Evolutionary conservation across 30 jellyfish, hydroid and myxozoan species (phyloP), one percentile per base, ranked within the genome.

Genomic region (Aurelia coerulea): DNA sequence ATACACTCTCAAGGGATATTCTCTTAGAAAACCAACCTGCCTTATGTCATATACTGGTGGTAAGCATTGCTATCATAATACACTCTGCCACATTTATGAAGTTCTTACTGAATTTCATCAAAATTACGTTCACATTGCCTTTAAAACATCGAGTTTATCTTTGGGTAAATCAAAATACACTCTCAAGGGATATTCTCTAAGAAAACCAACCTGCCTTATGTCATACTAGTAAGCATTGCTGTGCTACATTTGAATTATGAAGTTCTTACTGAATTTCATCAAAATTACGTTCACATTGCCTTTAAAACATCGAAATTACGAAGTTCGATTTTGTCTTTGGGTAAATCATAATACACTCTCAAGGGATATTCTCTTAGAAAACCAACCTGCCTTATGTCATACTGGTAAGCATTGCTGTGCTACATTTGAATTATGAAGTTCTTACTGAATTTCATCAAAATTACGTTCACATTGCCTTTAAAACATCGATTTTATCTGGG

Each of bases 121-220:
- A 2, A 39, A 3, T 39, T 39, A 0, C 1, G 0, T 2, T 39
- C 51, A 39, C 51, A 39, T 39, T 39, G 51, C 51, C 51, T 39
- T 39, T 39, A 37, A 37, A 37, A 37, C 5, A 37, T 37, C 49
- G 5, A 82, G 37, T 37, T 82, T 56, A 0, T 39, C 79, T 32
- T 68, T 87, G 15, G 99, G 99, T 50, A 94, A 74, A 76, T 94
- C 99, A 76, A 67, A 94, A 77, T 16, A 87, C 54, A 94, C 97
- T 46, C 68, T 84, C 17, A 34, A 62, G 46, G 88, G 86, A 75
- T 83, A 85, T 19, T 54, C 18, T 42, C 97, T 59, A 46, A 95
- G 62, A 67, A 87, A 90, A 35, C 63, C 74, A 54, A 95, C 10
- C 18, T 78, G 94, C 1, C 62, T 59, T 54, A 79, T 76, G 23